Evolutionary conservation across 2,888 invertebrate species (phyloP), one percentile per base, ranked within the genome.

Genomic region (Orchesellides sinensis): DNA sequence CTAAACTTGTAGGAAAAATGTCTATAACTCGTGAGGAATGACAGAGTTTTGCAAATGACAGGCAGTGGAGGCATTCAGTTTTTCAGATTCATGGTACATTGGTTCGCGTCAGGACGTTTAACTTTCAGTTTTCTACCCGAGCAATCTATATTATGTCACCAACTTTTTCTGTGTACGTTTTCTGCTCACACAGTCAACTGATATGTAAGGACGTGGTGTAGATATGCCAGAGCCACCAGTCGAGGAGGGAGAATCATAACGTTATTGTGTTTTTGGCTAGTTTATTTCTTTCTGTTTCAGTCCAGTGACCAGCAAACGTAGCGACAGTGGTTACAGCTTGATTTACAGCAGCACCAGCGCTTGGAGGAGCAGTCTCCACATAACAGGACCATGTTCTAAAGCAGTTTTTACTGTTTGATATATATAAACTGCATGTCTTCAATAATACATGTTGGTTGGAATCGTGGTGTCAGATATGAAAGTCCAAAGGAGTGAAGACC

Each of bases 1-100:
- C 40, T 29, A 56, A 78, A 80, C 56, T 80, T 77, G 59, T 23
- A 17, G n/a, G 40, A 45, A 54, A 69, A 54, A 52, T 75, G 75
- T 75, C 75, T 84, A 87, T 84, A 85, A 88, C 84, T 88, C 86
- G 86, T 88, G 86, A 86, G 85, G 87, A 86, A 84, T 83, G 83
- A 86, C 80, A 84, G 85, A 84, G 85, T 81, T 85, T 88, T 88
- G 88, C 87, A 88, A 88, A 88, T 88, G 88, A 88, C 88, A 88
- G 88, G 85, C 86, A 29, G 72, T 32, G 84, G 86, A 84, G 84
- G 86, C 85, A 87, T 84, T 87, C 85, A 82, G 84, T 84, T 83
- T n/a, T 81, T 84, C 84, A 85, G 84, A 78, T 85, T 86, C 85
- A 86, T 83, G 88, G 61, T 88, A 88, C 87, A 88, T 86, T 87